phyloP scores from a whole-genome alignment of 2,797 vertebrate species.

The Rhinogobio ventralis region DNA sequence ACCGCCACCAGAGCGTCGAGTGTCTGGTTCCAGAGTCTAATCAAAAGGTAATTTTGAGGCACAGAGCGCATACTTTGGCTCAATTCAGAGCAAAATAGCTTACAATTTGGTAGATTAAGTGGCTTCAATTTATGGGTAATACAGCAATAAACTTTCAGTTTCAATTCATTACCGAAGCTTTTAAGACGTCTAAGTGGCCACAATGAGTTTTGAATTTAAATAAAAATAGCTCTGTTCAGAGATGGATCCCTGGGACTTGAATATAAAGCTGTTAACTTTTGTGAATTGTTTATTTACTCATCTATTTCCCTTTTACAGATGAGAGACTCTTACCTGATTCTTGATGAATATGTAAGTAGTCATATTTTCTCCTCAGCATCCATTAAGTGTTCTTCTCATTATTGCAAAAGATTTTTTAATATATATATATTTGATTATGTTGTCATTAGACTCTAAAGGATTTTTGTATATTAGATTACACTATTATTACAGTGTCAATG shows the following conservation, averaged over 20 bases:
- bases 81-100: neutral
- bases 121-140: conserved; percentile 8
- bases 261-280: neutral
- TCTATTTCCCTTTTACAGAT: conserved; percentile 79
- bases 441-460: neutral
- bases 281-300: conserved; percentile 9
- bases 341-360: conserved; percentile 96
- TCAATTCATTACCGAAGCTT: conserved; percentile 18
- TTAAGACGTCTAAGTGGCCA: neutral
- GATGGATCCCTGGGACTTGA: neutral
- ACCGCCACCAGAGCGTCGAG: conserved; percentile 80
- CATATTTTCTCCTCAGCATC: conserved; percentile 20
- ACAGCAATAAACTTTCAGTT: neutral
- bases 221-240: neutral
- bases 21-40: conserved; percentile 94
- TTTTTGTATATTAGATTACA: conserved; percentile 27
- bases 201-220: neutral
- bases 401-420: neutral
- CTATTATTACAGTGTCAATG: neutral
- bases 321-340: conserved; percentile 95
- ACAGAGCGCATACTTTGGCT: neutral
- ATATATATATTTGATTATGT: neutral
- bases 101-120: neutral
- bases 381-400: conserved; percentile 18
- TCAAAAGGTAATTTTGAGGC: conserved; percentile 83